Evolutionary conservation across 2,797 vertebrate genomes (phyloP).

Genomic region (Dipus sagitta): DNA sequence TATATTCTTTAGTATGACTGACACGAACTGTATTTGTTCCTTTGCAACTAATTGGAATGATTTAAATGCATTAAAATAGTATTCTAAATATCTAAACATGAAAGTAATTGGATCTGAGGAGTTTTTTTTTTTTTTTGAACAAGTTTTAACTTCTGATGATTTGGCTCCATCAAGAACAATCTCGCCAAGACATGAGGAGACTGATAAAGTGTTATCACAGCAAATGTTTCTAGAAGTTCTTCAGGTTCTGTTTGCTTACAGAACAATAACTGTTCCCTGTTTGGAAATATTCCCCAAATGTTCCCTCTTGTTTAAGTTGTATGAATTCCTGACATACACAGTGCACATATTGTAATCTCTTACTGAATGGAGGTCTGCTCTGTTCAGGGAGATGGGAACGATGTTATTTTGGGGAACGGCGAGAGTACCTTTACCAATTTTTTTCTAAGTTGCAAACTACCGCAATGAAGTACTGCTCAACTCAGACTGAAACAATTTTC

Average conservation of each 20-base stretch:
- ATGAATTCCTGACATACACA: slow-evolving; percentile 57
- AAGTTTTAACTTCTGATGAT: slow-evolving; percentile 18
- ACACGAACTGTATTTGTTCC: neutral
- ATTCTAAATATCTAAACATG: neutral
- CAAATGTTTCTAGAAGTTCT: slow-evolving; percentile 63
- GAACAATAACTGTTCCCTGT: slow-evolving; percentile 74
- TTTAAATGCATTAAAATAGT: neutral
- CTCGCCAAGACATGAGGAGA: neutral
- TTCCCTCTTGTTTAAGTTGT: slow-evolving; percentile 68
- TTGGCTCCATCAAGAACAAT: neutral
- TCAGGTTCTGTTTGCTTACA: slow-evolving; percentile 67
- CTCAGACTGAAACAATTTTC: slow-evolving; percentile 86
- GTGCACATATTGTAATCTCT: slow-evolving; percentile 69
- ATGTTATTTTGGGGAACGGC: slow-evolving; percentile 77
- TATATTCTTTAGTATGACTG: neutral
- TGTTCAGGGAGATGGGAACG: slow-evolving; percentile 70
- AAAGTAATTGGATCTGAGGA: neutral
- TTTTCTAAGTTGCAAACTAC: slow-evolving; percentile 83
- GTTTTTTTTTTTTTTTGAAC: neutral
- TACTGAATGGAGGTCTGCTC: slow-evolving; percentile 55
- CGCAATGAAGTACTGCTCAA: slow-evolving; percentile 82
- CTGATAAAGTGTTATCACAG: neutral
- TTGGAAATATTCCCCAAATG: slow-evolving; percentile 76
- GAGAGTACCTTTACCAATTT: slow-evolving; percentile 78
- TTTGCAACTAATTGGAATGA: neutral